Evolutionary conservation across 2,888 invertebrate genomes (phyloP).

Genomic region (Elegia similella): DNA sequence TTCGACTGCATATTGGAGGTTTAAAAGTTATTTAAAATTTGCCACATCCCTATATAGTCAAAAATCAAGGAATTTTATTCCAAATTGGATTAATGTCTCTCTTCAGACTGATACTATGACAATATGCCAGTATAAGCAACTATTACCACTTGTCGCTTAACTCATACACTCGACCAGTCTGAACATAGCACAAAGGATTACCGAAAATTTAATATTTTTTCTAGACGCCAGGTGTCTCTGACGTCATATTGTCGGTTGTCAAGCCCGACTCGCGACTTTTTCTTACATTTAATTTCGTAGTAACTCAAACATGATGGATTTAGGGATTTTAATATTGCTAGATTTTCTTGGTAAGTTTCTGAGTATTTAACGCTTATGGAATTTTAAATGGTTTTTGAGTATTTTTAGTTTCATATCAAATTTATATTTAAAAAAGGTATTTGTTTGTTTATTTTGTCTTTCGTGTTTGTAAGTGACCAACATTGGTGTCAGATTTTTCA

Average conservation of each 20-base stretch:
- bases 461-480: too few species aligned
- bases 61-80: too few species aligned
- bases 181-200: constrained; percentile 37
- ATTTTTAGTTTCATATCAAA: background rate
- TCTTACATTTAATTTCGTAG: constrained; percentile 30
- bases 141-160: too few species aligned
- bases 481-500: too few species aligned
- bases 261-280: constrained; percentile 37
- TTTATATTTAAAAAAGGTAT: background rate
- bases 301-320: constrained; percentile 14
- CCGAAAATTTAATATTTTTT: constrained; percentile 52
- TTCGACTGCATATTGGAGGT: too few species aligned
- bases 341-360: background rate
- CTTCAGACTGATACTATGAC: too few species aligned
- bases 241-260: constrained; percentile 41
- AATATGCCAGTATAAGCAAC: too few species aligned
- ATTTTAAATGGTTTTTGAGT: background rate
- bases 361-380: background rate
- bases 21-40: too few species aligned
- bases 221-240: constrained; percentile 39
- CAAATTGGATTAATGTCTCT: too few species aligned
- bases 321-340: constrained; percentile 1
- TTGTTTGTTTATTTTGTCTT: background rate
- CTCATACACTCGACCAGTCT: background rate
- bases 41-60: too few species aligned